Base-by-base conservation (phyloP, 2,888 invertebrate genomes). In the Sycophila texana region DNA sequence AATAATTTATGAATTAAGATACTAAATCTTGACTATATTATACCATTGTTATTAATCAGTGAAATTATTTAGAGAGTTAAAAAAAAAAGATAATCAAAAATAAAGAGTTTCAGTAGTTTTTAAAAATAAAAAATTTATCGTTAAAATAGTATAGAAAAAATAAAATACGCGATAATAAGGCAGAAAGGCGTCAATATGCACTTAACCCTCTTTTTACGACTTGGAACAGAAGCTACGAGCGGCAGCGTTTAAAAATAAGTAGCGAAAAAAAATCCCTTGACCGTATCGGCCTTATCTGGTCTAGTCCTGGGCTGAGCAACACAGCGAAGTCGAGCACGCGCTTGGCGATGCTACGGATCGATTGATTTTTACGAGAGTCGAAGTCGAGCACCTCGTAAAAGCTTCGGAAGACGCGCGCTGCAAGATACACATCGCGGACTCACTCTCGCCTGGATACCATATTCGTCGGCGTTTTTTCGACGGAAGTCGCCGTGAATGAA, bases 341-440 rank as follows among this genome's bases (percentile, higher is more conserved):
- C 22, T 5, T 13, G 65, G 67, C 76, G 74, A 80, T 74, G 39
- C 5, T 73, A 74, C 16, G 73, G 72, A 80, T 80, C 80, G 77
- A 80, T 80, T 77, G 80, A 77, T 74, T 80, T 80, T 80, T 74
- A 77, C 61, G 57, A 70, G 30, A 39, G 61, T 39, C 39, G 63
- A 18, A n/a, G 63, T 39, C 39, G 57, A 55, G 30, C 57, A 16
- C 53, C 74, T 75, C 79, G 72, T 79, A 79, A 79, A 79, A 75
- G 26, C n/a, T 18, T 65, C 70, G 39, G 10, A 55, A 55, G 55
- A 55, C 26, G 61, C 47, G 61, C n/a, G 26, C 26, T 26, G 2
- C n/a, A 18, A 49, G 49, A 47, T n/a, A 22, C n/a, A 7, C n/a
- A 39, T 22, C 20, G 51, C 30, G 16, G 14, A 5, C 26, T 14